Base-by-base conservation (phyloP, 2,113 vertebrate species). In the Pan paniscus region DNA sequence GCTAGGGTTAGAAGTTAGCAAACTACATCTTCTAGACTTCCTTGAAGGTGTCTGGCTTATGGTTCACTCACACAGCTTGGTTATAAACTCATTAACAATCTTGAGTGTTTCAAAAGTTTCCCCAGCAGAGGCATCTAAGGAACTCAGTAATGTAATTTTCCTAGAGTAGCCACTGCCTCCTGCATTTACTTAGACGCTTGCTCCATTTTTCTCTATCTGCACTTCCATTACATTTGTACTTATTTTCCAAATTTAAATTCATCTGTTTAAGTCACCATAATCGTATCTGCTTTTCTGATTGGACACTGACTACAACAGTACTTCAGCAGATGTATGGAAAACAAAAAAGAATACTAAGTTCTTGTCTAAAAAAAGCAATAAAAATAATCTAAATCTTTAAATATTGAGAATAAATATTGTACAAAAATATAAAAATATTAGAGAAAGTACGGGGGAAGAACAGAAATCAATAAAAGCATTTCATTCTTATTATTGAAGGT, bases 241-340 rank as follows among this genome's bases (percentile, higher is more conserved):
- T 73, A 84, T 72, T 92, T 89, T 67, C 52, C 18, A 96, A 57
- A 73, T 67, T 96, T 80, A 81, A 73, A 68, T n/a, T 48, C 16
- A 84, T 73, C 20, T 82, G 14, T 40, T 92, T 92, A 67, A 72
- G 88, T 4, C 1, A 13, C 3, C 38, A 57, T 87, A 68, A 75
- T 35, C 46, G 4, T 59, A 78, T 73, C 73, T 55, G 40, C 18
- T 68, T 46, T 84, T 89, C 23, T 81, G 48, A 78, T n/a, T 3
- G 32, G 68, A 86, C 18, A 22, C 11, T 48, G n/a, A 23, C 13
- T 89, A 35, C 48, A 92, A 86, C 23, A 92, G 12, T 64, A 57
- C 2, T 64, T 70, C 18, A 20, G 22, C 20, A 94, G 57, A 94
- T 82, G 25, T 48, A 22, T 64, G 17, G 16, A 38, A 75, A 92